Conservation (phyloP, 2,888 invertebrate genomes). For the Cotesia congregata region DNA sequence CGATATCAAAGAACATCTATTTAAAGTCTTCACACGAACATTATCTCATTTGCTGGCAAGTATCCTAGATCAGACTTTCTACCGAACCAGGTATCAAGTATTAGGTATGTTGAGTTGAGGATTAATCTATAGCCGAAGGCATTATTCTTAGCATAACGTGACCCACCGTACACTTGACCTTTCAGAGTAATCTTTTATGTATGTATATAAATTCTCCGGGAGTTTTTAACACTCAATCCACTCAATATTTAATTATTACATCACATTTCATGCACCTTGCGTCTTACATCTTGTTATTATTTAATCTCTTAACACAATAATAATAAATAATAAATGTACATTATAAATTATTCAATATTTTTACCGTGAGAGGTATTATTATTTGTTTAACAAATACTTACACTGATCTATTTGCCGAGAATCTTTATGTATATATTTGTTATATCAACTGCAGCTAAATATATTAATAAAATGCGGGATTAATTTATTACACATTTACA, state of each 20-base stretch:
- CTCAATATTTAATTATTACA: neutral
- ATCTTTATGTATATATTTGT: neutral
- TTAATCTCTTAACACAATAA: neutral
- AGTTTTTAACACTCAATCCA: neutral
- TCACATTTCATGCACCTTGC: neutral
- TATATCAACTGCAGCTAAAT: neutral
- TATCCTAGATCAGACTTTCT: neutral
- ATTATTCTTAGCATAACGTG: constrained; percentile 42
- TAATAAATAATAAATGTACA: neutral
- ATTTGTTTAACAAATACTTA: neutral
- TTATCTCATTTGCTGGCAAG: neutral
- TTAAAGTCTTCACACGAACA: neutral
- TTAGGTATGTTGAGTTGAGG: neutral
- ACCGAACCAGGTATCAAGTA: neutral
- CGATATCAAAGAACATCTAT: neutral
- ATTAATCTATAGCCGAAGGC: constrained; percentile 45
- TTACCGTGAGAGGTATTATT: neutral
- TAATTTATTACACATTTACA: neutral
- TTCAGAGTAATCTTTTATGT: constrained; percentile 33
- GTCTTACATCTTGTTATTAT: neutral
- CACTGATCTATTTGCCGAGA: constrained; percentile 18
- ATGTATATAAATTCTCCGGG: neutral
- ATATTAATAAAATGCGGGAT: neutral
- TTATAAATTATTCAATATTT: neutral
- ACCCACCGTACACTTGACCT: constrained; percentile 51